Percentiles rank a stretch among this genome's conserved stretches.
phyloP scores from a whole-genome alignment of 2,888 invertebrate species.

The Epicampocera succincta region DNA sequence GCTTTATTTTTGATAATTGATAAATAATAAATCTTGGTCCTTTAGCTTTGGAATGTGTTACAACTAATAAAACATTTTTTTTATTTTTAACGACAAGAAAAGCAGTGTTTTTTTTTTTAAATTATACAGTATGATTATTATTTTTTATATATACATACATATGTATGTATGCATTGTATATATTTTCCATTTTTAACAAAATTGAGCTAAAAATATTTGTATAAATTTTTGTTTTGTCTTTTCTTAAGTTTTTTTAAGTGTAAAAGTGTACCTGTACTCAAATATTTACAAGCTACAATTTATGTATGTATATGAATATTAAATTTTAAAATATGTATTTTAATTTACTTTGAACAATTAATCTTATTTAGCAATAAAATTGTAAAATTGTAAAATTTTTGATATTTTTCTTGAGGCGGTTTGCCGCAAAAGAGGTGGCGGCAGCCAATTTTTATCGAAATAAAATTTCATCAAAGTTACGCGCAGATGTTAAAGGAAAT shows the following conservation, averaged over 20 bases:
- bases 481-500: too few relatives aligned
- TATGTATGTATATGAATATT: constrained; percentile 11
- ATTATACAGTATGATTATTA: constrained; percentile 7
- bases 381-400: constrained; percentile 2
- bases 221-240: constrained; percentile 28
- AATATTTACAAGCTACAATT: constrained; percentile 23
- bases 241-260: constrained; percentile 9
- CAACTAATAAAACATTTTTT: constrained; percentile 53
- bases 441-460: too few relatives aligned
- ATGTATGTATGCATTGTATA: too few relatives aligned
- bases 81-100: constrained; percentile 57
- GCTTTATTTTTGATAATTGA: constrained; percentile 24
- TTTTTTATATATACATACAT: constrained; percentile 10
- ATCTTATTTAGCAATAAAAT: background rate
- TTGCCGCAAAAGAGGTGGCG: background rate
- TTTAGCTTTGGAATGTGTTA: constrained; percentile 77
- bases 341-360: constrained; percentile 16
- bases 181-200: constrained; percentile 55
- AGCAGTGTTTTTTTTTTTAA: constrained; percentile 38
- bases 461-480: background rate
- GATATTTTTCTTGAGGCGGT: constrained; percentile 10
- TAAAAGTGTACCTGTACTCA: constrained; percentile 53
- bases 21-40: constrained; percentile 62
- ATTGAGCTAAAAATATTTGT: constrained; percentile 69
- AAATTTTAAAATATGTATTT: constrained; percentile 45